Base-by-base conservation (phyloP, 2,113 vertebrate genomes). In the Corythoichthys intestinalis region DNA sequence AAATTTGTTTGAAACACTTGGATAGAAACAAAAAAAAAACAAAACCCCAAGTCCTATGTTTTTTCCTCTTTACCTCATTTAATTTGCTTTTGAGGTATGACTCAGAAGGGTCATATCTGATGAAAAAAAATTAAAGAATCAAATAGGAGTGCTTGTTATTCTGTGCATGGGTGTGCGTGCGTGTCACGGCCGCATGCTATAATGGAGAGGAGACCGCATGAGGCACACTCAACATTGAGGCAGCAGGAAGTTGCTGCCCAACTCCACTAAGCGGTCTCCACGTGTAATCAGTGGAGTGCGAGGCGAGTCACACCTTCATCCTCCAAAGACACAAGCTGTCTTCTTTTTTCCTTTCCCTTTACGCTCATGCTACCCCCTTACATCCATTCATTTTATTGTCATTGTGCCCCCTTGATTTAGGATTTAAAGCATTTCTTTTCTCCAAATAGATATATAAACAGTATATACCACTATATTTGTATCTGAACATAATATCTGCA, bases 141-240 rank as follows among this genome's bases (percentile, higher is more conserved):
- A 83, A 82, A 79, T 80, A 76, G 71, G 72, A 67, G 47, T 57
- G 71, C 62, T 69, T 80, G 75, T 78, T 84, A 70, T 71, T 81
- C 35, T 71, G 7, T 50, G 39, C 61, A 9, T 20, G 44, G 34
- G 34, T 34, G 17, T 47, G 39, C 8, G 35, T 69, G 11, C 49
- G 56, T 63, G 63, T 47, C 47, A 61, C 39, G 74, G 69, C 56
- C 73, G 80, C 71, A 78, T 74, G 71, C 78, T 83, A 76, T 90
- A 90, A 90, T 90, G 53, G 86, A 85, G 79, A 72, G 47, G 76
- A 85, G 59, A 66, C 78, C 71, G 71, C 78, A 81, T 87, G 73
- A 77, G 82, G 82, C 89, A 90, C 89, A 90, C 87, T 83, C 89
- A 73, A 83, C 76, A 70, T 62, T 70, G 77, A 85, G 80, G 82